Base-by-base conservation (phyloP, 2,888 invertebrate species). In the Limnephilus auricula region DNA sequence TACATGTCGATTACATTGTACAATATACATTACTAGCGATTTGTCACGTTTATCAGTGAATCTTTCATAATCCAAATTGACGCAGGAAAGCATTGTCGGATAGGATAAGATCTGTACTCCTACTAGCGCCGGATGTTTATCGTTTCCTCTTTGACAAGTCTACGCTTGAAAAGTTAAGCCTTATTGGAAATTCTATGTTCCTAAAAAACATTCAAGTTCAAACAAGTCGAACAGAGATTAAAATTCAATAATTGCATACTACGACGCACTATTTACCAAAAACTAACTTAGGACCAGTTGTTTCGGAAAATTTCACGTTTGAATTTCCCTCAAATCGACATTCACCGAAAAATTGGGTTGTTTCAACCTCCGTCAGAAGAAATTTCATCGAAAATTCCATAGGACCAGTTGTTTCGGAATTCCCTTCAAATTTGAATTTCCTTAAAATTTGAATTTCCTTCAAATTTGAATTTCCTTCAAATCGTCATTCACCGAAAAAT, bases 51-150 rank as follows among this genome's bases (percentile, higher is more conserved):
- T 65, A 65, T 65, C 65, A 25, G n/a, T 65, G n/a, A 25, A 65
- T 65, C 65, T 65, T 65, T 65, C 65, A 65, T 65, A 65, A 65
- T 65, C 65, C 65, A 65, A 65, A 65, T n/a, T 65, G 65, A n/a
- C 6, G 25, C 25, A 65, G 9, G 9, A 65, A 65, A 65, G n/a
- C 65, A 65, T 65, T n/a, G 65, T 65, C 25, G 9, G 25, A 65
- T 65, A 9, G 65, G 65, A 65, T 65, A 65, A 65, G 65, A 65
- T 65, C 65, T 65, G 9, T 65, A 10, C 25, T 25, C 45, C 13
- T 25, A 65, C 65, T 2, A 65, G 2, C 65, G 9, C 65, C 65
- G 65, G 65, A 65, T 65, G 65, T 65, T 65, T 65, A 65, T 9
- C 2, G 25, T 65, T 65, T 65, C 65, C 65, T 65, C n/a, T 50